These are phyloP conservation scores for Diadumene lineata DNA, from an alignment of 92 coral and sea anemone genomes.

Conservation along the genomic window DNA sequence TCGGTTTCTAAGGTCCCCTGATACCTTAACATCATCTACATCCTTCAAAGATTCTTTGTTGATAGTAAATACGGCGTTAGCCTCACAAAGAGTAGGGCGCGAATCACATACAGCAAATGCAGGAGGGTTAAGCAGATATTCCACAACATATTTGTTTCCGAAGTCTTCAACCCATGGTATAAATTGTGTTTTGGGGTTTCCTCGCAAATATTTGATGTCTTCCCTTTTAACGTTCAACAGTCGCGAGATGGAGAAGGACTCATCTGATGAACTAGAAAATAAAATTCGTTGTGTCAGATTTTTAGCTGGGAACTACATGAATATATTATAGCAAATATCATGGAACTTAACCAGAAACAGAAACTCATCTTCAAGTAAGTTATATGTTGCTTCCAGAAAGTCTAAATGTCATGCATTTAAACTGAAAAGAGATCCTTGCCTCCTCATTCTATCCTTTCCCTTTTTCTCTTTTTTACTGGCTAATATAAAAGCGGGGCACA, in stretches of 20 bases:
- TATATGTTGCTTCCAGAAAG: too few relatives aligned
- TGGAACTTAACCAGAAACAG: background rate
- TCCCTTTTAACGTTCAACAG: slow-evolving; percentile 11
- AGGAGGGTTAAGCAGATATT: slow-evolving; percentile 21
- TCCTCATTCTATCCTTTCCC: background rate
- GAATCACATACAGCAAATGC: slow-evolving; percentile 16
- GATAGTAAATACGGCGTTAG: slow-evolving; percentile 22
- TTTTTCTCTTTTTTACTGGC: too few relatives aligned
- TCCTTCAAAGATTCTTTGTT: slow-evolving; percentile 8
- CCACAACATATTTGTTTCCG: slow-evolving; percentile 15
- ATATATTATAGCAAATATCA: background rate
- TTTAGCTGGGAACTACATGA: background rate
- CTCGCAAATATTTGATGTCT: slow-evolving; percentile 17
- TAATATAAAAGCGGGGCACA: too few relatives aligned
- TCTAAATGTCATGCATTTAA: background rate
- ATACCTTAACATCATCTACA: slow-evolving; percentile 23
- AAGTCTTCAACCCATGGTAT: slow-evolving; percentile 20
- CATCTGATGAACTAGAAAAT: slow-evolving; percentile 15
- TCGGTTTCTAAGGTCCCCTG: too few relatives aligned
- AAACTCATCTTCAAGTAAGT: too few relatives aligned
- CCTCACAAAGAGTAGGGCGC: slow-evolving; percentile 35
- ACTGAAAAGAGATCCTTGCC: background rate
- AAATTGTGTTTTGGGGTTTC: slow-evolving; percentile 9
- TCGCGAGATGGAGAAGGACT: slow-evolving; percentile 1
- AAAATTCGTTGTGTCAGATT: background rate